Base-by-base conservation (phyloP, 1,140 invertebrate genomes). In the Ooceraea biroi region DNA sequence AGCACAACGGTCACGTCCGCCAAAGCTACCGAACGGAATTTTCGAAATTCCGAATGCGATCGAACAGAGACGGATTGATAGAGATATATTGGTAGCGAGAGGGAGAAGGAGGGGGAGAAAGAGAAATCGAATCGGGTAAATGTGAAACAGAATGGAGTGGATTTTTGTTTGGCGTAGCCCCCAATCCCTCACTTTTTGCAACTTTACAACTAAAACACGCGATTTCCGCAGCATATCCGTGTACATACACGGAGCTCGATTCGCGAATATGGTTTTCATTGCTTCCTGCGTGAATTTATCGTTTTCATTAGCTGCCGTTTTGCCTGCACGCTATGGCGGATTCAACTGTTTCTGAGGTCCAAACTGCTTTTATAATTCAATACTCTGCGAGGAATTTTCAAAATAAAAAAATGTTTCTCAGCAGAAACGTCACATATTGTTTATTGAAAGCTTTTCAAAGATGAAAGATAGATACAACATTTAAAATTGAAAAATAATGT, bases 11-110 rank as follows among this genome's bases (percentile, higher is more conserved):
- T 74, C 82, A 80, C 85, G 82, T 82, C 44, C 5, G 19, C n/a
- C 50, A 25, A 48, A 58, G 41, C 69, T 69, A 61, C 44, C 71
- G 46, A 19, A 27, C 69, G 77, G 44, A 61, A 85, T 88, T 85
- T 85, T 25, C 57, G 69, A 80, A 88, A 82, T 85, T 80, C 68
- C 69, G 27, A 60, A 57, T 69, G 12, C 22, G 65, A 65, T 44
- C 19, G 77, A n/a, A 60, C 44, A 12, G 55, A 69, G 65, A 58
- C 50, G 25, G 76, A 80, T 80, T 80, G 66, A 80, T 69, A 30
- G 76, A 57, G 65, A 46, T 44, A n/a, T 36, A 30, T 57, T 44
- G 76, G 22, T 36, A 55, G 27, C 22, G 27, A 63, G 27, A 36
- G 36, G 7, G 12, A 60, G 57, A 58, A 55, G 19, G 55, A 48